Evolutionary conservation across 92 coral and sea anemone genomes (phyloP), one percentile per base, ranked within the genome.

Genomic region (Phenganax subtilis): DNA sequence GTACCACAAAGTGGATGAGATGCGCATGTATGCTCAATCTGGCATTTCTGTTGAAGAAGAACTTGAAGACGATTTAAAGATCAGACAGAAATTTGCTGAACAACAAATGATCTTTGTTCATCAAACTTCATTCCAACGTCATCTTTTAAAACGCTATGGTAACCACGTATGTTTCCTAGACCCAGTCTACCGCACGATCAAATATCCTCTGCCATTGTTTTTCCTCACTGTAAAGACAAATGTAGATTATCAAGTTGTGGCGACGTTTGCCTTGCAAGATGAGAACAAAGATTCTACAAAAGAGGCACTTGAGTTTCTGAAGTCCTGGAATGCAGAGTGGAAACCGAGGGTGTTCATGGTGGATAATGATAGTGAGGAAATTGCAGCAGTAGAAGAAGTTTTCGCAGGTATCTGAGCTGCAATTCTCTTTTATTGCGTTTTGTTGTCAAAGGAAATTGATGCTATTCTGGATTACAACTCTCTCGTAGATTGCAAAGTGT

Each of bases 41-140:
- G 83, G 83, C 15, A 79, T 79, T 51, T 63, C 83, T 20, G 83
- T 79, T 17, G 83, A 79, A 29, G 83, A 79, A 54, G 83, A 79
- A 65, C 57, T 79, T 9, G 83, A 79, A 30, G 83, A 79, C 27
- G 55, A 79, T n/a, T 51, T 79, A 28, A 79, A 79, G 25, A 79
- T 79, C 27, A 63, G 83, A 62, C 83, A 79, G 51, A 62, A 65
- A 12, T 44, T 79, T 63, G 83, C 83, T 17, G 55, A 79, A 27
- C 83, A 79, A 16, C 83, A 79, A 56, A n/a, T 79, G 31, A 47
- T 79, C n/a, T 65, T 79, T 25, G 83, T 79, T 9, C 83, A 79
- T 64, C 83, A 79, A 53, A 79, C 83, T 10, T 64, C 83, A 12
- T 79, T 79, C 51, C 83, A 79, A 27, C 67, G 72, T 51, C 73